Percentiles rank a stretch among this genome's conserved stretches.
Evolutionary conservation across 2,888 invertebrate genomes (phyloP).

Genomic region (Brachyptera putata): DNA sequence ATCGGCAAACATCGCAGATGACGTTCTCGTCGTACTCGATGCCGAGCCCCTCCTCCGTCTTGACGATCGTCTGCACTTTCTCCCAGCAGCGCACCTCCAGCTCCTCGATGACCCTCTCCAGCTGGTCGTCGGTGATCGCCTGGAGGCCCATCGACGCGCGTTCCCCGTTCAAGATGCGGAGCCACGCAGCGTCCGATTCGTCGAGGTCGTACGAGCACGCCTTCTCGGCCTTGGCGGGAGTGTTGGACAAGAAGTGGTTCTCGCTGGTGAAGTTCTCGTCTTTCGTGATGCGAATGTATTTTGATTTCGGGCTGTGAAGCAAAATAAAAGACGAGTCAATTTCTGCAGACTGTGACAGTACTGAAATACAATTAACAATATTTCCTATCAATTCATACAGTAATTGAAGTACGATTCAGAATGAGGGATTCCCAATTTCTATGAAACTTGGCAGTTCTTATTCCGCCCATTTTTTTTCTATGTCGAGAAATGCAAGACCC

Average conservation of each 20-base stretch:
- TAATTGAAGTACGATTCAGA: no score
- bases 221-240: conserved; percentile 83
- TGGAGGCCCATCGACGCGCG: conserved; percentile 63
- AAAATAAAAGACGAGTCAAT: no score
- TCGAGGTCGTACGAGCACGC: conserved; percentile 95
- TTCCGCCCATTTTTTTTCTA: no score
- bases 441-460: no score
- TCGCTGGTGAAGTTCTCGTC: conserved; percentile 82
- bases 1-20: conserved; percentile 97
- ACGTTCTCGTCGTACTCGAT: conserved; percentile 98
- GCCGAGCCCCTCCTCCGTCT: conserved; percentile 88
- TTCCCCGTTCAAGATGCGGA: conserved; percentile 82
- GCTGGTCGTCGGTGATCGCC: conserved; percentile 76
- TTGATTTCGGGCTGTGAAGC: conserved; percentile 78
- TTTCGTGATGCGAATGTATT: conserved; percentile 85
- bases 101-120: conserved; percentile 89
- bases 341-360: no score
- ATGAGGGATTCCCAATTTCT: no score
- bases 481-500: no score
- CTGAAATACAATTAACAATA: no score
- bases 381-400: no score
- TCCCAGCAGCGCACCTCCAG: conserved; percentile 92
- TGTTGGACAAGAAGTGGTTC: conserved; percentile 79
- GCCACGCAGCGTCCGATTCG: conserved; percentile 87
- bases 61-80: conserved; percentile 85